Percentiles rank a stretch among this genome's conserved stretches.
Evolutionary conservation across 1,140 invertebrate genomes (phyloP).

Genomic region (Pseudomyrmex pallidus): DNA sequence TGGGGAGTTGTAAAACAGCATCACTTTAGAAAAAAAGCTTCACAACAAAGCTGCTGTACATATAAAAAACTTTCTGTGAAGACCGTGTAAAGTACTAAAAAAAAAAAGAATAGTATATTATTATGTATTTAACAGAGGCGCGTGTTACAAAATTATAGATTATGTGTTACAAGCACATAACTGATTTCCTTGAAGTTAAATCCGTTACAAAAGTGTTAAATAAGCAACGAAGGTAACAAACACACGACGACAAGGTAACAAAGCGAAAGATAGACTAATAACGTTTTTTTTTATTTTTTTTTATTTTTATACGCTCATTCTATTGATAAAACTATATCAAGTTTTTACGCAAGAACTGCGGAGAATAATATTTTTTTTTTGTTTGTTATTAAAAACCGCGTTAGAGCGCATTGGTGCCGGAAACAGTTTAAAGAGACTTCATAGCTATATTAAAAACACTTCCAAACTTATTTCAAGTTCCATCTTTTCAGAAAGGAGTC

Average conservation of each 20-base stretch:
- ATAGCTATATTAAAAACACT: background rate
- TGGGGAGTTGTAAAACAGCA: no score
- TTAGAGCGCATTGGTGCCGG: no score
- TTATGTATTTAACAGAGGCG: no score
- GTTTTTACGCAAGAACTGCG: background rate
- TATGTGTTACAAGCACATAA: background rate
- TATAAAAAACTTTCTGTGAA: no score
- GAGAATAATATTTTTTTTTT: background rate
- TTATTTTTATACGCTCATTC: slow-evolving; percentile 39
- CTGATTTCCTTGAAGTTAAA: slow-evolving; percentile 45
- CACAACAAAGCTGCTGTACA: no score
- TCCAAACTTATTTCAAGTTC: background rate
- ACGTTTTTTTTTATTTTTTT: slow-evolving; percentile 29
- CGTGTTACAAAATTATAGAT: background rate
- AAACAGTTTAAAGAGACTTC: background rate
- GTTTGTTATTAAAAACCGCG: no score
- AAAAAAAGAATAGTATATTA: no score
- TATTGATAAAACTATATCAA: slow-evolving; percentile 6
- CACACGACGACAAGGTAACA: background rate
- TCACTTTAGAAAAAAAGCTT: no score
- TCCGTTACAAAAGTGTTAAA: slow-evolving; percentile 20
- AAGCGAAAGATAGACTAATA: slow-evolving; percentile 35
- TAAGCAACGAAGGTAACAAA: slow-evolving; percentile 23
- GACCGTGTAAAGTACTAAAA: no score
- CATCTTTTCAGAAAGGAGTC: background rate